Evolutionary conservation across 2,113 vertebrate genomes (phyloP).

Genomic region (Penelope pileata): DNA sequence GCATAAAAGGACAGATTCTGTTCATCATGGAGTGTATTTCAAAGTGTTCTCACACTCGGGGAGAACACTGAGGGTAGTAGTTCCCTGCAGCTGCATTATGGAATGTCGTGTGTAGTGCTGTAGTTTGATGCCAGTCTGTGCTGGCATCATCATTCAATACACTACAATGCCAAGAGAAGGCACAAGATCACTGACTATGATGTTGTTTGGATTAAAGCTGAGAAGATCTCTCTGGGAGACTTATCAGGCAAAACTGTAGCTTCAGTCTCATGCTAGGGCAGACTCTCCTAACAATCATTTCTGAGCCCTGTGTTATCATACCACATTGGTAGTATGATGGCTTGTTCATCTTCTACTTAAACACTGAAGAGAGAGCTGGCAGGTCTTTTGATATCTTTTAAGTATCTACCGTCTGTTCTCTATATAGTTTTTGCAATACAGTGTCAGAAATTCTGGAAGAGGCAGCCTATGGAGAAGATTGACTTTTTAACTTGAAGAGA

Average conservation of each 20-base stretch:
- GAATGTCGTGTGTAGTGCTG: rapidly evolving
- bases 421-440: background rate
- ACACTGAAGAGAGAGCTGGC: background rate
- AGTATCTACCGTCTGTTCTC: background rate
- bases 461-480: background rate
- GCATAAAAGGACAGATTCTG: background rate
- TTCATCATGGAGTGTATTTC: background rate
- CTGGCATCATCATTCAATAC: background rate
- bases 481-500: background rate
- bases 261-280: background rate
- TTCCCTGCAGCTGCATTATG: background rate
- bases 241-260: background rate
- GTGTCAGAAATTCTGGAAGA: background rate
- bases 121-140: background rate
- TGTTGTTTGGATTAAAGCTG: background rate
- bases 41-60: background rate
- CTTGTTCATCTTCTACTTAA: background rate
- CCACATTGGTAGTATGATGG: background rate
- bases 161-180: background rate
- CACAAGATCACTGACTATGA: background rate
- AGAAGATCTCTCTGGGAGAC: background rate
- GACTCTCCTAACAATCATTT: background rate
- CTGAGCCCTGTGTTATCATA: background rate
- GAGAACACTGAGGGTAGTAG: background rate
- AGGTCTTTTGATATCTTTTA: background rate